Evolutionary conservation across 1,140 invertebrate species (phyloP).

Genomic region (Panagrolaimus sp.): DNA sequence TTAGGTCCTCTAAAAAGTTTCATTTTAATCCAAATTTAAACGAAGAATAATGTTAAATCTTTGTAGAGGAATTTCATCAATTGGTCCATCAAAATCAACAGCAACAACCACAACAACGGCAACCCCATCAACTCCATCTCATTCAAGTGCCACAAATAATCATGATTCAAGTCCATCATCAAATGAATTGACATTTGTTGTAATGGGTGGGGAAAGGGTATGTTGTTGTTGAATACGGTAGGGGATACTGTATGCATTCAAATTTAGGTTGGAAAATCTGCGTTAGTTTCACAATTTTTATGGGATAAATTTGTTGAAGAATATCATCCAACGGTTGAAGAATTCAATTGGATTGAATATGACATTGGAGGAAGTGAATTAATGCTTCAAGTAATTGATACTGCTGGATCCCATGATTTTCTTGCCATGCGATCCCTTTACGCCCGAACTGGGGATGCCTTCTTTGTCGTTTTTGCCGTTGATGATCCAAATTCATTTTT

Average conservation of each 20-base stretch:
- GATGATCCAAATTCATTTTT: constrained; percentile 44
- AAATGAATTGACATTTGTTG: constrained; percentile 36
- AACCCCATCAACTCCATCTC: not conserved
- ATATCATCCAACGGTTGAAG: constrained; percentile 55
- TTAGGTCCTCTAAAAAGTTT: no score
- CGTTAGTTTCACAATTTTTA: constrained; percentile 55
- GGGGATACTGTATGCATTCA: not conserved
- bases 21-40: no score
- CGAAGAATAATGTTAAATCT: no score
- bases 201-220: constrained; percentile 42
- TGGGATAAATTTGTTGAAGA: constrained; percentile 51
- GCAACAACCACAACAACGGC: not conserved
- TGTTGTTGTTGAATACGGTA: constrained; percentile 22
- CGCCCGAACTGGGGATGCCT: constrained; percentile 48
- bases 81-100: no score
- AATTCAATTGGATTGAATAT: constrained; percentile 59
- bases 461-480: constrained; percentile 53
- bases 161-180: not conserved
- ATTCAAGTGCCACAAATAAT: not conserved
- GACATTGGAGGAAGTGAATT: constrained; percentile 31
- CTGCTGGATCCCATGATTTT: constrained; percentile 51
- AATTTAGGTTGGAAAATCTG: constrained; percentile 54
- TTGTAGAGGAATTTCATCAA: no score
- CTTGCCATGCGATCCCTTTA: constrained; percentile 56
- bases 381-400: constrained; percentile 48